phyloP scores from a whole-genome alignment of 2,113 vertebrate genomes.

The Zosterops pallidus region DNA sequence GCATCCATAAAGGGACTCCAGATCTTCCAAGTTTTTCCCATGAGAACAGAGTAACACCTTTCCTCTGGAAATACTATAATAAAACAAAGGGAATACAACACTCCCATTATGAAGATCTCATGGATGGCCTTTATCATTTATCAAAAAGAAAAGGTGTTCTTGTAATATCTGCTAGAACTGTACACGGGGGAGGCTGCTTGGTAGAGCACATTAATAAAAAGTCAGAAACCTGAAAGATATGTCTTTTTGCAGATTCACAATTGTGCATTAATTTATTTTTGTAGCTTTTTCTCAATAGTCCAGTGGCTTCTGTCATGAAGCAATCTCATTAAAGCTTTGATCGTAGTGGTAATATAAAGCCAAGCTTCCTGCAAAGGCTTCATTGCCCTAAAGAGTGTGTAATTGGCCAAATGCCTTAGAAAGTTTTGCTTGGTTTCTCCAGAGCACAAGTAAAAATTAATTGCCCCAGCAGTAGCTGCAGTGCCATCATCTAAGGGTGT shows the following conservation, averaged over 20 bases:
- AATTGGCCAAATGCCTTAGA: conserved; percentile 73
- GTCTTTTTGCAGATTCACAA: conserved; percentile 56
- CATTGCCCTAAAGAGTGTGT: conserved; percentile 70
- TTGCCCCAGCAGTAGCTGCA: conserved; percentile 70
- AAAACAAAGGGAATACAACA: conserved; percentile 70
- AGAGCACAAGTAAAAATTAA: conserved; percentile 79
- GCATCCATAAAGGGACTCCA: conserved; percentile 66
- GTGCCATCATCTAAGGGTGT: conserved; percentile 64
- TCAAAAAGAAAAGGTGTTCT: conserved; percentile 66
- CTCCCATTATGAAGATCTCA: conserved; percentile 63
- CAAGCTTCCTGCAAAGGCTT: conserved; percentile 66
- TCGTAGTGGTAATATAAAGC: conserved; percentile 62
- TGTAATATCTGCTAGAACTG: conserved; percentile 62
- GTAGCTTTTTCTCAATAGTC: conserved; percentile 70
- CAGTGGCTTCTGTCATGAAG: conserved; percentile 61
- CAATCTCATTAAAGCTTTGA: conserved; percentile 72
- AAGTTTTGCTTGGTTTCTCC: conserved; percentile 75
- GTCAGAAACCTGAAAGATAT: conserved; percentile 68
- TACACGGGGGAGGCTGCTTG: conserved; percentile 53
- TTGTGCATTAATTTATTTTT: conserved; percentile 72
- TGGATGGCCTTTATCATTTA: conserved; percentile 68
- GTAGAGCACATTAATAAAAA: conserved; percentile 72
- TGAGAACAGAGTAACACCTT: conserved; percentile 68
- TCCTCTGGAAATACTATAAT: conserved; percentile 69
- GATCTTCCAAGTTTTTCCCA: conserved; percentile 54